Base-by-base conservation (phyloP, 2,113 vertebrate species). In the Sylvicapra grimmia region DNA sequence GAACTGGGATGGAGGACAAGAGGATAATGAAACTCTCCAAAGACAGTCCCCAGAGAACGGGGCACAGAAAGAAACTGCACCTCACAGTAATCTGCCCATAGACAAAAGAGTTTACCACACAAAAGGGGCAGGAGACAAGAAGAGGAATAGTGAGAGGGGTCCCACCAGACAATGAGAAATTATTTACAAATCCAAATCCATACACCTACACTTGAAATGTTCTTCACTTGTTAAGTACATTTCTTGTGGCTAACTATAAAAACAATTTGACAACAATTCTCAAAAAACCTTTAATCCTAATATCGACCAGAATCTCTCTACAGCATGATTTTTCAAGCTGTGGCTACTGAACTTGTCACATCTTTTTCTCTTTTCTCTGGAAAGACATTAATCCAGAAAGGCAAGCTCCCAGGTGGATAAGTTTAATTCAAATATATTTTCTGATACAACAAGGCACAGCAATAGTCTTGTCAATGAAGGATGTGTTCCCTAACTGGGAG, bases 391-490 rank as follows among this genome's bases (percentile, higher is more conserved):
- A 83, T 96, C 61, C 90, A 93, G 56, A 83, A 89, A 94, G 51
- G 79, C 56, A 68, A 92, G 25, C 61, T 87, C 92, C 82, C 44
- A 33, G 33, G 27, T 92, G 53, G 77, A 56, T 83, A 84, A 75
- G 75, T 94, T 93, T 82, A 86, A 65, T 36, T 72, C 19, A n/a
- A 61, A 72, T 89, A 40, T 84, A 65, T 85, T 95, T 97, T 92
- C 72, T 51, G 10, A 90, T 44, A 80, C 12, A 49, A 93, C 21
- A 86, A 75, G 63, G 19, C 54, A 36, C 29, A 94, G 47, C 83
- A 77, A 29, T 47, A 21, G 25, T 40, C 44, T 72, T 82, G 25
- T 87, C 89, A 59, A 8, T 56, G 25, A 93, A n/a, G 16, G 40
- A 29, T 68, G 10, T 54, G 14, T 83, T 90, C 59, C 29, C 61